Conservation (phyloP, 1,140 invertebrate genomes). For the Anoplophora glabripennis region DNA sequence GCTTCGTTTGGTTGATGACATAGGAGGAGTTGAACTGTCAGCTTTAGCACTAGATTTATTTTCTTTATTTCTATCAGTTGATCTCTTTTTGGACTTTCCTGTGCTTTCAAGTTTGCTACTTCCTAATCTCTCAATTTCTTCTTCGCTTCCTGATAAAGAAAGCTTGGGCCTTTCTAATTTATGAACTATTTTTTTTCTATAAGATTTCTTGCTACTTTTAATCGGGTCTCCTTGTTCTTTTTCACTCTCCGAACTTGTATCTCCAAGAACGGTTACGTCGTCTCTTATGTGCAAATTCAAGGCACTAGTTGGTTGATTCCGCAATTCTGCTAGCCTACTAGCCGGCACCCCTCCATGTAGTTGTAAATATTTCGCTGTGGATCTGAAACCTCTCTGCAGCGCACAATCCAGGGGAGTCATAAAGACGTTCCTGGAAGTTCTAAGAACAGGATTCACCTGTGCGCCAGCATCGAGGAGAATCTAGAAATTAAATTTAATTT, state of each 20-base stretch:
- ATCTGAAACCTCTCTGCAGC: conserved; percentile 76
- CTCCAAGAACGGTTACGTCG: conserved; percentile 41
- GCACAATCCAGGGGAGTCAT: conserved; percentile 91
- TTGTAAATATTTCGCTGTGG: conserved; percentile 90
- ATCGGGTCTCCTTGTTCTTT: conserved; percentile 26
- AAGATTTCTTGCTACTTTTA: conserved; percentile 24
- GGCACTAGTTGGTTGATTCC: conserved; percentile 18
- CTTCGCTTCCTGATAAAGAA: conserved; percentile 28
- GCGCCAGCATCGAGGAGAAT: conserved; percentile 77
- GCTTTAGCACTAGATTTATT: conserved; percentile 13
- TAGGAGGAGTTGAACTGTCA: conserved; percentile 20
- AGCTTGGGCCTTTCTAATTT: conserved; percentile 34
- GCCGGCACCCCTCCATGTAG: conserved; percentile 83
- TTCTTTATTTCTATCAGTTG: conserved; percentile 17
- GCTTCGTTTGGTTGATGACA: conserved; percentile 2
- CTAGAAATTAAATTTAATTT: conserved; percentile 42
- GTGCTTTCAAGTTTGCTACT: conserved; percentile 14
- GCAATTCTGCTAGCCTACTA: conserved; percentile 55
- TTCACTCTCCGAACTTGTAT: conserved; percentile 39
- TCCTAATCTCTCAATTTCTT: conserved; percentile 5
- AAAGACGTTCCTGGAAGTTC: conserved; percentile 75
- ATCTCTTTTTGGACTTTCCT: conserved; percentile 13
- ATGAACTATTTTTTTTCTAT: conserved; percentile 31
- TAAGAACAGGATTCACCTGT: conserved; percentile 77
- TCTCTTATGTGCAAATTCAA: conserved; percentile 40